Evolutionary conservation across 2,113 vertebrate genomes (phyloP), one percentile per base, ranked within the genome.

Genomic region (Anser brachyrhynchus): DNA sequence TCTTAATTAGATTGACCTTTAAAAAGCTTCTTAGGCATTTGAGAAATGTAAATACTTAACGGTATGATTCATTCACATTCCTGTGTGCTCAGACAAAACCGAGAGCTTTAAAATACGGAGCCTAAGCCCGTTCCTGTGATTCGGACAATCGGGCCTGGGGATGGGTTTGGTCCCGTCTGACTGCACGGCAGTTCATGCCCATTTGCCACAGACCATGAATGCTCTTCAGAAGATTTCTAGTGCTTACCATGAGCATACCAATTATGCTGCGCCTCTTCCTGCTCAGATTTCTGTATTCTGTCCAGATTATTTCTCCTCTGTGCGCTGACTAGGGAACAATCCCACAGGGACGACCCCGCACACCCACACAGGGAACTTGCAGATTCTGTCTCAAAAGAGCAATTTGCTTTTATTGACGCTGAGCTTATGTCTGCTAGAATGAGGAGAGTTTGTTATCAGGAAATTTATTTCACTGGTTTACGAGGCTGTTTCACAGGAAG

Each of bases 1-100:
- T 96, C 95, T 97, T 98, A 97, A 98, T 97, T 96, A 98, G 98
- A 79, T 74, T 98, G 97, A 97, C 98, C 98, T 98, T 98, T 98
- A 95, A 92, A 97, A 93, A 97, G 97, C 94, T 97, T 97, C 97
- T 95, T 87, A 92, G 84, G 94, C 95, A 93, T 94, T 75, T 87
- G 71, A 96, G 95, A 89, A 94, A 75, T 95, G 95, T 96, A 97
- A 97, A 97, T 95, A 95, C 95, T 95, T 92, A 35, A 59, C n/a
- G 51, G 77, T 55, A 69, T 87, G 84, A 91, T 83, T 96, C 80
- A 92, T 87, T 87, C 88, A 76, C 62, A 35, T 85, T 85, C 59
- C 49, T 89, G 67, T 82, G 94, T 84, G 81, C 82, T 78, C 84
- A 92, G 93, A 70, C 49, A 92, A 7, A 75, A 84, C 49, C 17